These are phyloP conservation scores for Nycteola revayana DNA, from an alignment of 2,888 invertebrate species.

Conservation along the genomic window DNA sequence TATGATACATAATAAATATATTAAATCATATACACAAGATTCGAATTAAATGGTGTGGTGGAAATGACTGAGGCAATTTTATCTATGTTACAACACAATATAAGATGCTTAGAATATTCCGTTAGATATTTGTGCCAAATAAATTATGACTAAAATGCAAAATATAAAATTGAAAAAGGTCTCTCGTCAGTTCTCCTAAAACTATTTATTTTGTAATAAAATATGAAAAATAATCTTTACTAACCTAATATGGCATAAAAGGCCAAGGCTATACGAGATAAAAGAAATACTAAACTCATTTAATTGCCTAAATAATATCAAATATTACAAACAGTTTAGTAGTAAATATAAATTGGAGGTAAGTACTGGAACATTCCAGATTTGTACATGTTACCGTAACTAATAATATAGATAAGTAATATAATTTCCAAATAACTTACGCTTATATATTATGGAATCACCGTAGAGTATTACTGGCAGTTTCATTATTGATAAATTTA, in stretches of 20 bases:
- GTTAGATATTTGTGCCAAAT: too few relatives aligned
- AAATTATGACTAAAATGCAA: conserved; percentile 6
- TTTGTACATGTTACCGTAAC: too few relatives aligned
- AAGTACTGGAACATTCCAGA: conserved; percentile 1
- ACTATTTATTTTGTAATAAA: conserved; percentile 29
- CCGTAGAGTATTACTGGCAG: too few relatives aligned
- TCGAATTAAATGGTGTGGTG: conserved; percentile 1
- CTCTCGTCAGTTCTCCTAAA: conserved; percentile 13
- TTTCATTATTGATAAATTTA: too few relatives aligned
- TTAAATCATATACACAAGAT: too few relatives aligned
- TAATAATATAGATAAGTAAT: too few relatives aligned
- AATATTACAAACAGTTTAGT: conserved; percentile 6
- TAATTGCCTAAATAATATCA: conserved; percentile 13
- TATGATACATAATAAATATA: too few relatives aligned
- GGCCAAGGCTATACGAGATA: conserved; percentile 26
- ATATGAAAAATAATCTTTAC: conserved; percentile 23
- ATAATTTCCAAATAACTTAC: too few relatives aligned
- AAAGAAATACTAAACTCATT: conserved; percentile 11
- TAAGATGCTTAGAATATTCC: too few relatives aligned
- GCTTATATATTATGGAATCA: too few relatives aligned
- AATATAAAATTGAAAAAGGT: conserved; percentile 3
- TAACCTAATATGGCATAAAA: conserved; percentile 34
- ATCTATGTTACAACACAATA: too few relatives aligned
- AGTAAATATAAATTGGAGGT: neutral
- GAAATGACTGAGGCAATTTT: neutral